Percentiles rank a stretch among this genome's conserved stretches.
Evolutionary conservation across 1,140 invertebrate species (phyloP).

Genomic region (Saccostrea cuccullata): DNA sequence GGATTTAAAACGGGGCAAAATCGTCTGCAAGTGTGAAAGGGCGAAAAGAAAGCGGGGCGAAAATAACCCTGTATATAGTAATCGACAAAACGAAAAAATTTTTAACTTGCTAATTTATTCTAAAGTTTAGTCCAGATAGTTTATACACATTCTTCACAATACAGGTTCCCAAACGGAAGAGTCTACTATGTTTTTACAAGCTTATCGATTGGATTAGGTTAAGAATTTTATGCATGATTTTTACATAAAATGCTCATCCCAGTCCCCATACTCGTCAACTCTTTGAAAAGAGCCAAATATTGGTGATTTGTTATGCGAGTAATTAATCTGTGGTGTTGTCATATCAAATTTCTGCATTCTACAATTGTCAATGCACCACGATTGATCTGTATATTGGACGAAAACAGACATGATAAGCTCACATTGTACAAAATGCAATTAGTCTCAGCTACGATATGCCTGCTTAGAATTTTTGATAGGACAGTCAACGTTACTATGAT

Average conservation of each 20-base stretch:
- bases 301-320: too few relatives aligned
- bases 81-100: too few relatives aligned
- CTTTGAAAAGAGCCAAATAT: background rate
- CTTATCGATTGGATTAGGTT: background rate
- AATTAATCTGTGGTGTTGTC: too few relatives aligned
- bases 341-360: background rate
- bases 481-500: background rate
- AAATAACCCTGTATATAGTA: too few relatives aligned
- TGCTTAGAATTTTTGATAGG: background rate
- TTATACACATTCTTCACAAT: too few relatives aligned
- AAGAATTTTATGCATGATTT: background rate
- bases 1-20: too few relatives aligned
- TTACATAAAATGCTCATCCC: background rate
- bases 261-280: background rate
- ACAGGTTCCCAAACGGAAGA: background rate
- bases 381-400: slow-evolving; percentile 6
- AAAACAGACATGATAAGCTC: background rate
- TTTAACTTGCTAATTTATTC: too few relatives aligned
- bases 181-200: background rate
- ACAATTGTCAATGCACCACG: background rate
- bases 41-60: too few relatives aligned
- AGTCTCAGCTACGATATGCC: background rate
- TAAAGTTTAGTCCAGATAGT: too few relatives aligned
- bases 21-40: too few relatives aligned
- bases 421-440: background rate